These are phyloP conservation scores for Panthera leo DNA, from an alignment of 2,113 vertebrate genomes.

Conservation along the genomic window DNA sequence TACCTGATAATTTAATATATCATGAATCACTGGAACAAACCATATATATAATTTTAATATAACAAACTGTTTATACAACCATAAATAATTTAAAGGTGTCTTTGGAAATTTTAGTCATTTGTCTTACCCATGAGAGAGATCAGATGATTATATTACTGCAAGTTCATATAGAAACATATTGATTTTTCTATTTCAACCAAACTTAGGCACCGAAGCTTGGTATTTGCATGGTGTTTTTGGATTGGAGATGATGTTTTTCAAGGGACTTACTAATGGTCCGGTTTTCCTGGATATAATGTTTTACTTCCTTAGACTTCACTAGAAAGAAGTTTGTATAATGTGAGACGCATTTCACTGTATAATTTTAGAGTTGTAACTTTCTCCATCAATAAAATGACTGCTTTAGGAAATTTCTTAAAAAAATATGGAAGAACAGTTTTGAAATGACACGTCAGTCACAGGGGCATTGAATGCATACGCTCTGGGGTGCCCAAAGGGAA, in stretches of 20 bases:
- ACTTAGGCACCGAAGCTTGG: not conserved
- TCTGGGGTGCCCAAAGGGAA: not conserved
- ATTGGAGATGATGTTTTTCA: not conserved
- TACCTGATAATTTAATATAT: not conserved
- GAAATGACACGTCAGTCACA: not conserved
- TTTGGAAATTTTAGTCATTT: not conserved
- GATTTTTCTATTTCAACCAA: conserved; percentile 11
- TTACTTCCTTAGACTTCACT: not conserved
- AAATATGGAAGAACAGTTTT: not conserved
- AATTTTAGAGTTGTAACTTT: not conserved
- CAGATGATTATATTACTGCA: not conserved
- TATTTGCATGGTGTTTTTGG: not conserved
- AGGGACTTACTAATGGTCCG: not conserved
- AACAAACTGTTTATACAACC: not conserved
- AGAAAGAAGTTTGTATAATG: not conserved
- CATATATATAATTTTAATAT: not conserved
- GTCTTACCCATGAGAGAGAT: not conserved
- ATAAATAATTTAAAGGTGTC: not conserved
- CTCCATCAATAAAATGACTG: not conserved
- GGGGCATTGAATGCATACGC: not conserved
- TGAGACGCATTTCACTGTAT: not conserved
- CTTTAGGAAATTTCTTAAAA: conserved; percentile 29
- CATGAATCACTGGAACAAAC: not conserved
- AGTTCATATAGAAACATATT: not conserved
- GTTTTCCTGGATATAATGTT: not conserved